phyloP scores from a whole-genome alignment of 2,797 vertebrate species.

The Phoxinus dragarum region DNA sequence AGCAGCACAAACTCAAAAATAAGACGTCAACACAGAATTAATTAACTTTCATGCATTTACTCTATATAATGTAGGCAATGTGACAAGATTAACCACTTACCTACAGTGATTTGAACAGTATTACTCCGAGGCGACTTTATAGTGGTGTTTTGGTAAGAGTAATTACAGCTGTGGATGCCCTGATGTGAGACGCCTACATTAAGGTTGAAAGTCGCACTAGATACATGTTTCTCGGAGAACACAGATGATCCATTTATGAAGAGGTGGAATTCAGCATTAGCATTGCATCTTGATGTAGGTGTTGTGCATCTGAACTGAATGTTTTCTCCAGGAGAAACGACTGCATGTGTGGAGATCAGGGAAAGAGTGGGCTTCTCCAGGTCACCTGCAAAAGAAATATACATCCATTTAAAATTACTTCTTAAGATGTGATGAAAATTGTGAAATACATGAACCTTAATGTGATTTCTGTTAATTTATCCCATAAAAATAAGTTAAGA shows the following conservation, averaged over 20 bases:
- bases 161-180: constrained; percentile 56
- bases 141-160: not conserved
- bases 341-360: not conserved
- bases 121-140: constrained; percentile 35
- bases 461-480: not conserved
- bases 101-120: constrained; percentile 42
- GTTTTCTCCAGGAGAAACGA: constrained; percentile 48
- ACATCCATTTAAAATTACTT: not conserved
- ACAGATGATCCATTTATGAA: not conserved
- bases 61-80: not conserved
- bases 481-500: not conserved
- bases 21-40: not conserved
- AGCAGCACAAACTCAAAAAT: too few relatives aligned
- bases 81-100: constrained; percentile 9
- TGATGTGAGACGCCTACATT: constrained; percentile 35
- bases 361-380: constrained; percentile 32
- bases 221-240: not conserved
- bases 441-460: not conserved
- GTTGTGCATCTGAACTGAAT: constrained; percentile 48
- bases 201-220: constrained; percentile 27
- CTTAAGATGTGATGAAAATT: not conserved
- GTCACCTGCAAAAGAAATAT: not conserved
- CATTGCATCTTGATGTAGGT: not conserved
- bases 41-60: not conserved
- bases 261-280: constrained; percentile 2